A percentile compares a stretch with the other conserved stretches of the same genome.
These are phyloP conservation scores for Steatornis caripensis DNA, from an alignment of 2,113 vertebrate genomes.

Conservation along the genomic window DNA sequence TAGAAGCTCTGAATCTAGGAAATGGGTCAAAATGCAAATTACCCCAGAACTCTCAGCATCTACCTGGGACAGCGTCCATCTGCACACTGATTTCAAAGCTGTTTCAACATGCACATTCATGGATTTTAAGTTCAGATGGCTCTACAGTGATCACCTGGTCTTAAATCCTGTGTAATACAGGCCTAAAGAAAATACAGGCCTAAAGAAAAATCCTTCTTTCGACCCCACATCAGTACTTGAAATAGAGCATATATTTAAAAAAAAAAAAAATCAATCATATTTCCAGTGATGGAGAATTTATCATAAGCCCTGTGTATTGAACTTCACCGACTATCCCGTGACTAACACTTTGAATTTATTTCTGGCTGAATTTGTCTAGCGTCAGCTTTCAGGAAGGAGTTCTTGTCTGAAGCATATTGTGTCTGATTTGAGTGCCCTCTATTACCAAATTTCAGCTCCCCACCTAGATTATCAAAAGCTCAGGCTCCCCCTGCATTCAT, in stretches of 20 bases:
- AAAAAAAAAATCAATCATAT: background rate
- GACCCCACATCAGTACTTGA: background rate
- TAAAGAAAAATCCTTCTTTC: background rate
- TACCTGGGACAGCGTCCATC: background rate
- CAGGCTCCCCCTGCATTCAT: background rate
- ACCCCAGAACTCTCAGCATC: background rate
- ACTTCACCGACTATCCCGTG: background rate
- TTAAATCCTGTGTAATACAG: background rate
- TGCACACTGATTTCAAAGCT: background rate
- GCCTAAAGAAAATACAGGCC: too few species aligned
- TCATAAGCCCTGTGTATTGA: background rate
- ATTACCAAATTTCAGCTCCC: background rate
- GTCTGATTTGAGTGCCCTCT: background rate
- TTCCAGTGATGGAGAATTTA: background rate
- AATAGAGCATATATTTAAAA: background rate
- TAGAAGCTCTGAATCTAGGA: background rate
- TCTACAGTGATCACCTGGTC: background rate
- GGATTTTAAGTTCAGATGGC: background rate
- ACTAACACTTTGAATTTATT: background rate
- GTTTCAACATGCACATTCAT: background rate
- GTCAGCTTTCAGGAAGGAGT: background rate
- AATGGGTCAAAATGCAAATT: slow-evolving; percentile 44
- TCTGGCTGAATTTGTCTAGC: background rate
- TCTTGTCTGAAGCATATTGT: background rate
- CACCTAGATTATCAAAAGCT: background rate